Evolutionary conservation across 2,113 vertebrate species (phyloP).

Genomic region (Maccullochella peelii): DNA sequence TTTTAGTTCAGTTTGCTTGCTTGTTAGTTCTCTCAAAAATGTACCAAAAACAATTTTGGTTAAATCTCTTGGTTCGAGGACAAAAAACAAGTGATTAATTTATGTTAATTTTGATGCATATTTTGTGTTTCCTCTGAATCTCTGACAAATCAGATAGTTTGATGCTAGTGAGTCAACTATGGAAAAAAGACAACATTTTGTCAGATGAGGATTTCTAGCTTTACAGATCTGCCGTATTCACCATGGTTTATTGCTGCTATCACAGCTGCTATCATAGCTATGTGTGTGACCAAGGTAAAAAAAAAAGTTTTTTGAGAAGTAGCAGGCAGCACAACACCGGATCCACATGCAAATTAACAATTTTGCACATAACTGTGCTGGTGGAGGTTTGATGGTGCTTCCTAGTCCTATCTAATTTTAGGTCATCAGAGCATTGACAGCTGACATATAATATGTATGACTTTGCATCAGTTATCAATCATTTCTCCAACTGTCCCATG

Average conservation of each 20-base stretch:
- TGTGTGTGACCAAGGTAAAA: background rate
- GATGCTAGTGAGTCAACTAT: background rate
- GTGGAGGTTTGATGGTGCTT: background rate
- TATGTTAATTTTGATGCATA: background rate
- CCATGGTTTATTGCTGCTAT: background rate
- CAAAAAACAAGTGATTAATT: background rate
- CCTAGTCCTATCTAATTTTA: background rate
- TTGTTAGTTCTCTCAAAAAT: background rate
- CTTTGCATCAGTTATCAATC: background rate
- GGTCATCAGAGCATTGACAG: background rate
- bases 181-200: background rate
- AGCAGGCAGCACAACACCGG: background rate
- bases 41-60: background rate
- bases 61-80: background rate
- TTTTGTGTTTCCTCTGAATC: background rate
- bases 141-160: background rate
- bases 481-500: background rate
- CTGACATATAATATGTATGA: background rate
- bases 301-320: too few relatives aligned
- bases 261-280: too few relatives aligned
- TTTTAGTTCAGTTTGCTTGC: background rate
- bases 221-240: background rate
- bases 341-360: background rate
- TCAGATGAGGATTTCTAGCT: background rate
- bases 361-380: background rate